Evolutionary conservation across 2,888 invertebrate species (phyloP).

Genomic region (Nomada flava): DNA sequence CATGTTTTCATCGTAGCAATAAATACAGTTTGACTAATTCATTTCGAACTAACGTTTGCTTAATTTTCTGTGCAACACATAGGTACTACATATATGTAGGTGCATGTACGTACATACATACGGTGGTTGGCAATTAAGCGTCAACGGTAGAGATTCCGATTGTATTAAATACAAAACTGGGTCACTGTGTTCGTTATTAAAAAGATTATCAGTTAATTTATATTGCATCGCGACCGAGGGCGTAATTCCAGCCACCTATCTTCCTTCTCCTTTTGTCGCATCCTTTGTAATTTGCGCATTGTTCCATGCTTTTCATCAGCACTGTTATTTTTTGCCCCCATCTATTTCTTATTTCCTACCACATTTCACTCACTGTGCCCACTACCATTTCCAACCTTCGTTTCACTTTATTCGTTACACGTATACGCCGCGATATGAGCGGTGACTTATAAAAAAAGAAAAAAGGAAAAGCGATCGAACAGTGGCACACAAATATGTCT

Average conservation of each 20-base stretch:
- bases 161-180: constrained; percentile 62
- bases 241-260: constrained; percentile 38
- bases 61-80: constrained; percentile 26
- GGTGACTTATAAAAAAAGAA: background rate
- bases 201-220: constrained; percentile 64
- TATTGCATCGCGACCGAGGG: constrained; percentile 50
- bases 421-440: constrained; percentile 1
- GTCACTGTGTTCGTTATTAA: constrained; percentile 59
- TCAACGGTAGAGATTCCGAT: constrained; percentile 49
- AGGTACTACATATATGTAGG: too few relatives aligned
- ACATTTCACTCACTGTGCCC: background rate
- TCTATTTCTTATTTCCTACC: background rate
- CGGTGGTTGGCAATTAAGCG: constrained; percentile 38
- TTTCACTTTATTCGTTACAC: background rate
- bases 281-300: constrained; percentile 32
- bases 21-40: constrained; percentile 33
- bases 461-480: background rate
- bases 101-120: background rate
- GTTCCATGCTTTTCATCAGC: constrained; percentile 23
- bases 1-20: background rate
- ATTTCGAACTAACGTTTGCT: constrained; percentile 8
- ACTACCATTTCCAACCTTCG: background rate
- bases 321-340: background rate
- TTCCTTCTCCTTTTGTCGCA: constrained; percentile 30
- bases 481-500: constrained; percentile 11